phyloP scores from a whole-genome alignment of 1,140 invertebrate genomes.

The Cyclargus thomasi region DNA sequence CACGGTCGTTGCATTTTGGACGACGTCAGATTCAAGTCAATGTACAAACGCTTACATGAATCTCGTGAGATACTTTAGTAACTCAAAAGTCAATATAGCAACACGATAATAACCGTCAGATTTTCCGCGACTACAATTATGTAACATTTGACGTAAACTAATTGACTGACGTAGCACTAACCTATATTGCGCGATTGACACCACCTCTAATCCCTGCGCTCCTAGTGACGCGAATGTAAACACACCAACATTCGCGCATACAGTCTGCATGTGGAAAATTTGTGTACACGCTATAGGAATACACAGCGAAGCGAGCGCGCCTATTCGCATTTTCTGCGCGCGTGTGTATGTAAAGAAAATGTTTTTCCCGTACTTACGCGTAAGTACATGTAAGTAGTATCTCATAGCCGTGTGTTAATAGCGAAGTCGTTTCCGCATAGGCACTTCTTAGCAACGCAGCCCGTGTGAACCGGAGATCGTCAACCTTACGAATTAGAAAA shows the following conservation, averaged over 20 bases:
- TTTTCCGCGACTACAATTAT: not conserved
- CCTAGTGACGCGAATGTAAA: conserved; percentile 60
- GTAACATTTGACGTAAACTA: not conserved
- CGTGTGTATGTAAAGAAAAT: conserved; percentile 53
- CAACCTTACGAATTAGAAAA: conserved; percentile 71
- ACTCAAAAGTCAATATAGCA: no score
- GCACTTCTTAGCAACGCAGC: conserved; percentile 54
- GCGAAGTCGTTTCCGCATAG: conserved; percentile 68
- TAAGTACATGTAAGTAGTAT: conserved; percentile 65
- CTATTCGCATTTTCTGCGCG: conserved; percentile 40
- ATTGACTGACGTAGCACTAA: not conserved
- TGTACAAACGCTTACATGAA: no score
- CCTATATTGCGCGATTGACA: not conserved
- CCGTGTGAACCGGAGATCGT: conserved; percentile 64
- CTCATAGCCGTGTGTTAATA: conserved; percentile 70
- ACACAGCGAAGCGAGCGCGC: conserved; percentile 38
- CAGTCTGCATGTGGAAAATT: conserved; percentile 52
- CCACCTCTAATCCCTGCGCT: conserved; percentile 37
- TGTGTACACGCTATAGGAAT: conserved; percentile 41
- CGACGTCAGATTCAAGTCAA: no score
- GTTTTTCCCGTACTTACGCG: conserved; percentile 36
- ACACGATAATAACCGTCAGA: no score
- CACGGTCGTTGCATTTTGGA: no score
- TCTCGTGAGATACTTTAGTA: no score
- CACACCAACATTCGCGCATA: conserved; percentile 46